A percentile compares a stretch with the other conserved stretches of the same genome.
Evolutionary conservation across 37 sponge, comb jelly and placozoan genomes (phyloP).

Genomic region (Cladorhizidae sp.): DNA sequence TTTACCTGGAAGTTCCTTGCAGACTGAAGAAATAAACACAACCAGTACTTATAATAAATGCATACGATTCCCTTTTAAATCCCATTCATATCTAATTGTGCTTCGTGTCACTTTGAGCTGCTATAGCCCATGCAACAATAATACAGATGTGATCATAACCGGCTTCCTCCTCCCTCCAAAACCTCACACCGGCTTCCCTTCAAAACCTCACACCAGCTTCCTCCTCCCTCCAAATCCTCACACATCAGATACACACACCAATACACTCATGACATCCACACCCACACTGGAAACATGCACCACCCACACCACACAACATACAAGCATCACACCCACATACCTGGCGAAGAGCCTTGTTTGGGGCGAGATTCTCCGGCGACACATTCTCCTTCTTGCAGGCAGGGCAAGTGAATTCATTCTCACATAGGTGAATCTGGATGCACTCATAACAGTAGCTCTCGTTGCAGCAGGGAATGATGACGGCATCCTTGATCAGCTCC

Average conservation of each 20-base stretch:
- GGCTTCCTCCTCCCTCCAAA: too few relatives aligned
- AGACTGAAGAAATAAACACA: slow-evolving; percentile 24
- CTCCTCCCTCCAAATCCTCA: too few relatives aligned
- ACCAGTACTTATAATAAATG: background rate
- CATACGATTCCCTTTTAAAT: too few relatives aligned
- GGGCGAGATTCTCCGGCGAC: slow-evolving; percentile 81
- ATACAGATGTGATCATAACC: too few relatives aligned
- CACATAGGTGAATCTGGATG: slow-evolving; percentile 73
- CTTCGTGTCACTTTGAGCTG: too few relatives aligned
- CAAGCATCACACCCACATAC: too few relatives aligned
- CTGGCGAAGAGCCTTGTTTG: slow-evolving; percentile 74
- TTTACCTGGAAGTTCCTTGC: slow-evolving; percentile 48
- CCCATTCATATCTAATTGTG: too few relatives aligned
- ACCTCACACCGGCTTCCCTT: too few relatives aligned
- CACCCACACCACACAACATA: background rate
- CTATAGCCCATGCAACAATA: too few relatives aligned
- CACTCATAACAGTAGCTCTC: slow-evolving; percentile 97
- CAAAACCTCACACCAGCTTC: too few relatives aligned
- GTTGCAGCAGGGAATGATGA: slow-evolving; percentile 89
- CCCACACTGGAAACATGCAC: too few relatives aligned
- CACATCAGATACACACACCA: background rate
- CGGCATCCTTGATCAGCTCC: slow-evolving; percentile 87
- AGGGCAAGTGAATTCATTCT: slow-evolving; percentile 86
- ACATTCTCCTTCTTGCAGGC: slow-evolving; percentile 64
- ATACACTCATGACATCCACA: background rate